Base-by-base conservation (phyloP, 2,888 invertebrate species). In the Drosophila lutescens region DNA sequence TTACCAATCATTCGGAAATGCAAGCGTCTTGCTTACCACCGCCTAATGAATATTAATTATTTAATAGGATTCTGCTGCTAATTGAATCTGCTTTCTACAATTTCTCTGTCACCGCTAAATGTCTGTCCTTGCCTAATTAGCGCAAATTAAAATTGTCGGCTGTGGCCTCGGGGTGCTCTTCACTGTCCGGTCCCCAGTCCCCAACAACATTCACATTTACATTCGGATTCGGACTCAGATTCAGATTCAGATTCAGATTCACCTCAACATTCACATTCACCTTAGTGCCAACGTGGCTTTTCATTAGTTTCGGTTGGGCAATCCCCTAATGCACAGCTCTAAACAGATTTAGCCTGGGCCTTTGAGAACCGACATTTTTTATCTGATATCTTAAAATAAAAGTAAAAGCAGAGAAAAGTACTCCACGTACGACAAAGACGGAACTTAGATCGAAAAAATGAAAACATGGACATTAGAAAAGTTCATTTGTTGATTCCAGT, bases 51-150 rank as follows among this genome's bases (percentile, higher is more conserved):
- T 74, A 82, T 84, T 84, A 82, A 84, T 84, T 85, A 82, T 77
- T 79, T 80, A 79, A 80, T 74, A 80, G 65, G 68, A 75, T 76
- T 56, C 43, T 38, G 66, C 74, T 61, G 77, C 68, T 69, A 68
- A 79, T 74, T 80, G 78, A 74, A 74, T 78, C 70, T 79, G 77
- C 66, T 63, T 55, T 61, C 60, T 65, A 23, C 55, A 43, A 70
- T 55, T 70, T 63, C 46, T 70, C 58, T 60, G 70, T 17, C 54
- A 46, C 59, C 59, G 74, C 53, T 49, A 68, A 73, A 77, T 77
- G 58, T 51, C 53, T 84, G 85, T 77, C 80, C 81, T 81, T 81
- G 81, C 65, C 76, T 78, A 83, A 80, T 80, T 80, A 83, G 65
- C 44, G 51, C 67, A 69, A 69, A 69, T 69, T 67, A 50, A 63